phyloP scores from a whole-genome alignment of 1,140 invertebrate genomes.

The Protaetia brevitarsis region DNA sequence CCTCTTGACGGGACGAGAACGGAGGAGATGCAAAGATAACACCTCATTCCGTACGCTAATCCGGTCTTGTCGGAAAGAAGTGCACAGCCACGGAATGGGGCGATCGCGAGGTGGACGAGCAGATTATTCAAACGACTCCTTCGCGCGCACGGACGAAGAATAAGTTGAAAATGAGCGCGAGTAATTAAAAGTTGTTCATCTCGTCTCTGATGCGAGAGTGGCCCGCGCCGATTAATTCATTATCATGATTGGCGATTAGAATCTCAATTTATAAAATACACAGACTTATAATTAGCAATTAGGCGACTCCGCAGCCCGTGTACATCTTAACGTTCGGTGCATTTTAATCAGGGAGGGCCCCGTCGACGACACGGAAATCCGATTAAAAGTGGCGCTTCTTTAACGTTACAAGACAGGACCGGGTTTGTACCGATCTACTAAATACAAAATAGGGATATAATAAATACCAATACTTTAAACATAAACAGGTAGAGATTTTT shows the following conservation, averaged over 20 bases:
- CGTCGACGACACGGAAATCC: constrained; percentile 45
- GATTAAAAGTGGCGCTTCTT: constrained; percentile 42
- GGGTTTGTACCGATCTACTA: neutral
- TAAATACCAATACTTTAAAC: too few species aligned
- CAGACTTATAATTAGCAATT: constrained; percentile 49
- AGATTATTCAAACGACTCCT: too few species aligned
- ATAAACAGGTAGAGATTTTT: too few species aligned
- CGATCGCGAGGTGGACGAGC: neutral
- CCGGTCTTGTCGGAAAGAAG: constrained; percentile 7
- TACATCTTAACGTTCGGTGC: constrained; percentile 37
- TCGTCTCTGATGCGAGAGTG: constrained; percentile 26
- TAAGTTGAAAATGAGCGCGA: constrained; percentile 13
- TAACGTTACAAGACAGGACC: constrained; percentile 24
- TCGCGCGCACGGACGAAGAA: constrained; percentile 2
- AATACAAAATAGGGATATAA: neutral
- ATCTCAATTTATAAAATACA: constrained; percentile 51
- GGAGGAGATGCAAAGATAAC: constrained; percentile 7
- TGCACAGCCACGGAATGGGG: neutral
- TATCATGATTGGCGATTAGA: constrained; percentile 49
- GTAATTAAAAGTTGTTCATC: constrained; percentile 46
- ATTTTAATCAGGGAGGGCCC: constrained; percentile 48
- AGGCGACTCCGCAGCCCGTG: constrained; percentile 32
- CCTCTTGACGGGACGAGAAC: neutral
- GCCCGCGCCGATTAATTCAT: constrained; percentile 48
- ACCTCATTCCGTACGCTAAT: constrained; percentile 14